Conservation (phyloP, 64 coral and sea anemone genomes). For the Hydrozoanthus tunicans region DNA sequence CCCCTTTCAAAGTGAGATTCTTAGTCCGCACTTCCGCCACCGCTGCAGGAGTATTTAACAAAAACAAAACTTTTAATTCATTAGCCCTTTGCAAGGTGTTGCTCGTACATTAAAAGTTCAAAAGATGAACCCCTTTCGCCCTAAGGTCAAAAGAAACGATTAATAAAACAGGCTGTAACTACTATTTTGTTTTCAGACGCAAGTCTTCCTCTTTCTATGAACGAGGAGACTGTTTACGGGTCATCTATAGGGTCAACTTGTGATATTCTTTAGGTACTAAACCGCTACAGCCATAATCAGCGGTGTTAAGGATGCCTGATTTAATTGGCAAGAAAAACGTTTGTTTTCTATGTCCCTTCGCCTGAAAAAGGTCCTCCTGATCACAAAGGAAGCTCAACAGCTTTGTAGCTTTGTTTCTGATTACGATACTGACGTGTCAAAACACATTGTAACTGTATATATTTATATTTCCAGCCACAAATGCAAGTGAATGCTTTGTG, state of each 20-base stretch:
- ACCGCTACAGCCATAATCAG: neutral
- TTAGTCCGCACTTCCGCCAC: constrained; percentile 34
- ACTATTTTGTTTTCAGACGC: constrained; percentile 4
- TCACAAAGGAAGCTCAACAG: neutral
- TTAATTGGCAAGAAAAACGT: constrained; percentile 1
- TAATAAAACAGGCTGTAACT: constrained; percentile 15
- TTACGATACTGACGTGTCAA: neutral
- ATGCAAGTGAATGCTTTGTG: constrained; percentile 10
- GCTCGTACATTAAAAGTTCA: neutral
- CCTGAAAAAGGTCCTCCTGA: neutral
- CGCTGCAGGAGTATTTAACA: constrained; percentile 1
- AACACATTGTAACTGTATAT: constrained; percentile 4
- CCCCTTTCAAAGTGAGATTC: constrained; percentile 9
- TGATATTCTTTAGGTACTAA: neutral
- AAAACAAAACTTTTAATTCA: neutral
- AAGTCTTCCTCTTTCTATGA: constrained; percentile 24
- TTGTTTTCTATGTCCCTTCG: neutral
- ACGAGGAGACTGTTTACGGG: constrained; percentile 45
- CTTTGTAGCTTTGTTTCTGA: neutral
- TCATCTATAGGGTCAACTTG: constrained; percentile 4
- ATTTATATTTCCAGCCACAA: constrained; percentile 13
- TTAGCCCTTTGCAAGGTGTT: neutral
- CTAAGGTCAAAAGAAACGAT: constrained; percentile 30
- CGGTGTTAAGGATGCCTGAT: neutral
- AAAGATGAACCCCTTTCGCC: constrained; percentile 10